Conservation (phyloP, 2,113 vertebrate species). For the Urocolius indicus region DNA sequence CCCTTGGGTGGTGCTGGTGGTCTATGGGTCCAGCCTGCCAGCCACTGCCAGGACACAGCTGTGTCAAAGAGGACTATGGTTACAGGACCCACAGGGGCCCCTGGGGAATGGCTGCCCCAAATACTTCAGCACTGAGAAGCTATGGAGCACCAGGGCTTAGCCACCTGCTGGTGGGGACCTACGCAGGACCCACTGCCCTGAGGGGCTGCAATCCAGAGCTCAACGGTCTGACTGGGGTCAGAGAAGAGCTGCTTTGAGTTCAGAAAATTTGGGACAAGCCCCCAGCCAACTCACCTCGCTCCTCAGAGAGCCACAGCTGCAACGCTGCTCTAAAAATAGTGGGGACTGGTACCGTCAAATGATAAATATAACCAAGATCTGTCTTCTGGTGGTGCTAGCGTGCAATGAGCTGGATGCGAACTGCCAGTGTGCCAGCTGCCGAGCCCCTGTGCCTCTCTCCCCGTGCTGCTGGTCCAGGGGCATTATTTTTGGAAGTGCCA, state of each 20-base stretch:
- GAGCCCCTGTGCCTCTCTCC: rapidly evolving
- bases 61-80: rapidly evolving
- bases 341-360: neutral
- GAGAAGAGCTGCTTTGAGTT: neutral
- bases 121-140: rapidly evolving
- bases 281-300: rapidly evolving
- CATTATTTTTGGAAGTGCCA: neutral
- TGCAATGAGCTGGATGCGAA: neutral
- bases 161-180: rapidly evolving
- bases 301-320: neutral
- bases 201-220: neutral
- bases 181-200: rapidly evolving
- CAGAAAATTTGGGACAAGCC: neutral
- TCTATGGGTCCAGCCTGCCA: neutral
- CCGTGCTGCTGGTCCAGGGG: neutral
- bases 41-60: neutral
- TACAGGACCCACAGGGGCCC: rapidly evolving
- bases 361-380: slow-evolving; percentile 43
- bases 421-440: rapidly evolving
- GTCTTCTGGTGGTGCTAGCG: neutral
- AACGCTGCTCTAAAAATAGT: slow-evolving; percentile 21
- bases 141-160: rapidly evolving
- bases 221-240: rapidly evolving
- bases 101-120: rapidly evolving
- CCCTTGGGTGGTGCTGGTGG: rapidly evolving